These are phyloP conservation scores for Chelidonichthys spinosus DNA, from an alignment of 2,797 vertebrate species.

Conservation along the genomic window DNA sequence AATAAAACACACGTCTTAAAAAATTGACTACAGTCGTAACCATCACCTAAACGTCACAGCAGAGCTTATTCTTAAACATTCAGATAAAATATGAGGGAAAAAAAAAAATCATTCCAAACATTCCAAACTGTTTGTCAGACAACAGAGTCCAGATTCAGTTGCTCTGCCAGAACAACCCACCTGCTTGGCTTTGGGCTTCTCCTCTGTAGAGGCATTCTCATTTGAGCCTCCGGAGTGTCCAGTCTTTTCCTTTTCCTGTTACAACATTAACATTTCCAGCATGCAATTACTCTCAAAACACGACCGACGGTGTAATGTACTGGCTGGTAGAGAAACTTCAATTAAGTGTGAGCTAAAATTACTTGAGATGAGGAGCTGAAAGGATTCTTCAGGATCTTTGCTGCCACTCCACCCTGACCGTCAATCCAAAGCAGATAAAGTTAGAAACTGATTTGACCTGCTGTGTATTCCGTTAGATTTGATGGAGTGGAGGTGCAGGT, in stretches of 20 bases:
- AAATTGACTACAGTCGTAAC: neutral
- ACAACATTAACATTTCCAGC: constrained; percentile 10
- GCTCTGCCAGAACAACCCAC: constrained; percentile 25
- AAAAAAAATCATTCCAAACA: neutral
- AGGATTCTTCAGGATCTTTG: constrained; percentile 65
- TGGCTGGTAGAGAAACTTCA: neutral
- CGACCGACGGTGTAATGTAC: rapidly evolving
- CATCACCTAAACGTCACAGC: neutral
- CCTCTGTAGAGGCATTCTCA: constrained; percentile 37
- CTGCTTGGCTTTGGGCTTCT: constrained; percentile 67
- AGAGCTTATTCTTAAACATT: neutral
- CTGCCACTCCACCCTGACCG: constrained; percentile 54
- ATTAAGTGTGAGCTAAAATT: neutral
- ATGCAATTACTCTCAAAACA: neutral
- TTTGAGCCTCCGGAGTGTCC: constrained; percentile 38
- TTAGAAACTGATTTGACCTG: neutral
- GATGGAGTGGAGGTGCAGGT: neutral
- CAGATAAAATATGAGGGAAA: neutral
- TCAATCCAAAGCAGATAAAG: neutral
- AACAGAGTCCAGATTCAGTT: neutral
- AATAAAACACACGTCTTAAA: constrained; percentile 11
- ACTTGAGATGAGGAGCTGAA: constrained; percentile 65
- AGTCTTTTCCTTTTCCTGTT: constrained; percentile 62
- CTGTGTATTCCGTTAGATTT: neutral
- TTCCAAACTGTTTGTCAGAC: neutral